phyloP scores from a whole-genome alignment of 2,797 vertebrate species.

The Pipistrellus kuhlii region DNA sequence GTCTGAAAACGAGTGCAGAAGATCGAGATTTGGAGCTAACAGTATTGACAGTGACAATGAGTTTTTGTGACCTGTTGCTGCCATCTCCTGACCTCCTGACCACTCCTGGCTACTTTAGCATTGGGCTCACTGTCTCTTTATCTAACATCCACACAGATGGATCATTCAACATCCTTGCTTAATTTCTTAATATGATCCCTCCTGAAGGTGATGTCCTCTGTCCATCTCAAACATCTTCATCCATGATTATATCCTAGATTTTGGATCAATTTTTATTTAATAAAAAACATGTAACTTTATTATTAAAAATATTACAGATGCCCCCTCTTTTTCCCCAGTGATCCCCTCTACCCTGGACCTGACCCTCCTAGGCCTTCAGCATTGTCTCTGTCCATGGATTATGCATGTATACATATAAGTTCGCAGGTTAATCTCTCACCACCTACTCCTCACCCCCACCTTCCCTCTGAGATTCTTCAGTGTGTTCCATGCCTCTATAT shows the following conservation, averaged over 20 bases:
- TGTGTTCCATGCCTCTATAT: too few species aligned
- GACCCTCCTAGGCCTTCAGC: too few species aligned
- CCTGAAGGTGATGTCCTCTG: neutral
- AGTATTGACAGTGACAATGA: neutral
- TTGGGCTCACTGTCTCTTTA: neutral
- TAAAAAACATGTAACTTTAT: too few species aligned
- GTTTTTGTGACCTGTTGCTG: neutral
- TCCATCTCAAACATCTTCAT: neutral
- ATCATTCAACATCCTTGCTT: neutral
- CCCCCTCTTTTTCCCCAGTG: too few species aligned
- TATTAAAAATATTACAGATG: too few species aligned
- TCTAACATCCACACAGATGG: neutral
- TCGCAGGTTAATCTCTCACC: too few species aligned
- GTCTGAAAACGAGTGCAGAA: slow-evolving; percentile 10
- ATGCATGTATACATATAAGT: too few species aligned
- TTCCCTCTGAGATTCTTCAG: too few species aligned
- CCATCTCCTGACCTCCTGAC: neutral
- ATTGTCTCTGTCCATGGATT: too few species aligned
- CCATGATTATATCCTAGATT: neutral
- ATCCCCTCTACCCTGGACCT: too few species aligned
- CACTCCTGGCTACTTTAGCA: neutral
- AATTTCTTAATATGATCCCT: neutral
- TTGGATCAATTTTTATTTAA: neutral
- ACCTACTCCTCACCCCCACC: too few species aligned
- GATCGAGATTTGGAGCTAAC: neutral